Percentiles rank a stretch among this genome's conserved stretches.
phyloP scores from a whole-genome alignment of 2,888 invertebrate genomes.

The Volucella inanis region DNA sequence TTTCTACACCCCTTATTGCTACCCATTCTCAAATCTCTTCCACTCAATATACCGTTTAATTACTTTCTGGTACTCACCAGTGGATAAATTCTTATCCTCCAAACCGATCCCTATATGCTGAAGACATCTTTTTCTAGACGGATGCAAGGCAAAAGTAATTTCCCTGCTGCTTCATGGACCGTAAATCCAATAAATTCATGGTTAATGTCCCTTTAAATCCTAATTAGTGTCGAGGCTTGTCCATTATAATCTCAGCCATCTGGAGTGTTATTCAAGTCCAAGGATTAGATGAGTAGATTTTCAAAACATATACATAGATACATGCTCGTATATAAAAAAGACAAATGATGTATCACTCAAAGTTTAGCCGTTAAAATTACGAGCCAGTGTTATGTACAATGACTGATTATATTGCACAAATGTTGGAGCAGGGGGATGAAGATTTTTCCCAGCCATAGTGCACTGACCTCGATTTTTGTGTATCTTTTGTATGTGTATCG shows the following conservation, averaged over 20 bases:
- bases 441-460: not conserved
- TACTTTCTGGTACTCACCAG: too few species aligned
- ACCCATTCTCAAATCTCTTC: too few species aligned
- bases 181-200: constrained; percentile 55
- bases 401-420: constrained; percentile 39
- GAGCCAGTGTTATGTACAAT: constrained; percentile 38
- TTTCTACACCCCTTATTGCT: too few species aligned
- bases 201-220: constrained; percentile 63
- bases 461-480: constrained; percentile 26
- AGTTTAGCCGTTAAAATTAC: constrained; percentile 48
- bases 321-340: too few species aligned
- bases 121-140: not conserved
- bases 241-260: constrained; percentile 60
- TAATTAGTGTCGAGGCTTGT: constrained; percentile 60
- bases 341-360: constrained; percentile 62
- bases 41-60: too few species aligned
- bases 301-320: constrained; percentile 13
- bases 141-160: constrained; percentile 42
- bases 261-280: constrained; percentile 56
- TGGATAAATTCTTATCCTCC: too few species aligned
- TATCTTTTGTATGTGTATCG: not conserved
- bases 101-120: too few species aligned
- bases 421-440: not conserved
- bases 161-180: constrained; percentile 59
- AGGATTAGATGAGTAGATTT: constrained; percentile 49